Base-by-base conservation (phyloP, 2,113 vertebrate genomes). In the Siniperca chuatsi region DNA sequence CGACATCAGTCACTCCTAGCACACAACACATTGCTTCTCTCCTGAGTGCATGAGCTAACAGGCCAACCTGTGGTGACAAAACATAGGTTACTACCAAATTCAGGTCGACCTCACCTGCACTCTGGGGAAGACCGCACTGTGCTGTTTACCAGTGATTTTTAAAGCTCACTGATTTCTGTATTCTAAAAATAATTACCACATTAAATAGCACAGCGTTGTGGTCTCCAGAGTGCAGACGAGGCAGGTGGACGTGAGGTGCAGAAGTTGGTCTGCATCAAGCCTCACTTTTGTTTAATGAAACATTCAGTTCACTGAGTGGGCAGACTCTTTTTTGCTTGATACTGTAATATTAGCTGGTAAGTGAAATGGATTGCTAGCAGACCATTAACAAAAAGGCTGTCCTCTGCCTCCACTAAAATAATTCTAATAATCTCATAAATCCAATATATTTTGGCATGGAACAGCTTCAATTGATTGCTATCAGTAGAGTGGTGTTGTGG, bases 401-500 rank as follows among this genome's bases (percentile, higher is more conserved):
- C 20, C 10, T 46, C n/a, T 48, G 29, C 5, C 7, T 44, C 35
- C 18, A 42, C 50, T 23, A 11, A 50, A 29, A n/a, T 46, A 0
- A 46, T 50, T 66, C 23, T 23, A 42, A 57, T 25, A 3, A 57
- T 74, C n/a, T 64, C 4, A 37, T 50, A 9, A 46, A 81, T 52
- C 8, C 65, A 71, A n/a, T 16, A 18, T 18, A 23, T 20, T 52
- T 76, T 37, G 44, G 25, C 42, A 9, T 18, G 6, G 46, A 46
- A 78, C 58, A 2, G 50, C 42, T 60, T 60, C 15, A 57, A 16
- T 8, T 23, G 58, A 48, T 46, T 25, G 6, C 25, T 55, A 48
- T 79, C 40, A 81, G 8, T 57, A 64, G 37, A 25, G 33, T n/a
- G 60, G 33, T 72, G 68, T 15, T 64, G 40, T 80, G 40, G 68